Conservation (phyloP, 2,888 invertebrate species). For the Helleia helle region DNA sequence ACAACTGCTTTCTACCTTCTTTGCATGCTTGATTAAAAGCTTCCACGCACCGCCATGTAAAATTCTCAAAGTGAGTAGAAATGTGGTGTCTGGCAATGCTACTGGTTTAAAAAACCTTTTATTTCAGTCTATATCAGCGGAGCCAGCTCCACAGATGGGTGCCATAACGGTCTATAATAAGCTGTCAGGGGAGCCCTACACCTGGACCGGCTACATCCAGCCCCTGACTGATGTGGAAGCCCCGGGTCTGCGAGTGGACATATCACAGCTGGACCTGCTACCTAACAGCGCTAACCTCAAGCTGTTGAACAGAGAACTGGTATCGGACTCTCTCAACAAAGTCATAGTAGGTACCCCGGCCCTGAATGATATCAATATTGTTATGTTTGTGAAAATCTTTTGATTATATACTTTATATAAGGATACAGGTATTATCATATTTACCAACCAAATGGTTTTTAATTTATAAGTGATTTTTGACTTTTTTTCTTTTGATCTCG, state of each 20-base stretch:
- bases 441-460: no score
- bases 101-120: neutral
- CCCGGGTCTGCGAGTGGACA: slow-evolving; percentile 31
- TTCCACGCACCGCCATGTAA: neutral
- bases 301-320: slow-evolving; percentile 34
- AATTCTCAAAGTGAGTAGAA: neutral
- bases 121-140: slow-evolving; percentile 37
- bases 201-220: slow-evolving; percentile 38
- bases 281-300: slow-evolving; percentile 46
- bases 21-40: no score
- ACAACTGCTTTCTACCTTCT: no score
- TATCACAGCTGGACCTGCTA: slow-evolving; percentile 37
- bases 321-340: slow-evolving; percentile 30
- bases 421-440: no score
- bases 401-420: no score
- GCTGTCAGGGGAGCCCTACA: slow-evolving; percentile 41
- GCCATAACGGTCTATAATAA: slow-evolving; percentile 51
- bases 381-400: slow-evolving; percentile 33
- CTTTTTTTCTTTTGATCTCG: no score
- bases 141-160: slow-evolving; percentile 25
- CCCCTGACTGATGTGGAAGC: slow-evolving; percentile 31
- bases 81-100: neutral
- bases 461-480: no score
- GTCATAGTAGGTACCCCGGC: slow-evolving; percentile 38
- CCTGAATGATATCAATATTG: slow-evolving; percentile 38